These are phyloP conservation scores for Chloroceryle inda DNA, from an alignment of 2,797 vertebrate genomes.

Conservation along the genomic window DNA sequence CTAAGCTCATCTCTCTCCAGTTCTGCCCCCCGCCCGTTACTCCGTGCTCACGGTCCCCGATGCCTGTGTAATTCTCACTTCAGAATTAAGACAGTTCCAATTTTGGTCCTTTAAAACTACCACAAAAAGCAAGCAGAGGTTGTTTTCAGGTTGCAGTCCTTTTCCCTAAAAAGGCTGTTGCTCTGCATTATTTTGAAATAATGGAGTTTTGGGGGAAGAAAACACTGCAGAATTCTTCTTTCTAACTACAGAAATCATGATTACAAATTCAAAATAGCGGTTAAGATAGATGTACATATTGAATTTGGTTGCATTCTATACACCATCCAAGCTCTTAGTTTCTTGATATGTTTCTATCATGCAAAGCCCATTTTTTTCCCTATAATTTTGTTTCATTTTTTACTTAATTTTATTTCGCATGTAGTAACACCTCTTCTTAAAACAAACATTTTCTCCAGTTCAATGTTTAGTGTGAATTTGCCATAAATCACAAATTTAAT, in stretches of 20 bases:
- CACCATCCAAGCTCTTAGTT: background rate
- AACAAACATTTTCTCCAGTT: background rate
- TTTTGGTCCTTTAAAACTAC: background rate
- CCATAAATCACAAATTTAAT: background rate
- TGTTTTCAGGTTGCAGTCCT: background rate
- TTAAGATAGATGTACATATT: background rate
- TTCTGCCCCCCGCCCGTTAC: background rate
- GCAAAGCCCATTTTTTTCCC: background rate
- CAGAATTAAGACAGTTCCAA: background rate
- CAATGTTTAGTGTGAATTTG: background rate
- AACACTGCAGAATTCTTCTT: background rate
- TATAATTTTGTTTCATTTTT: background rate
- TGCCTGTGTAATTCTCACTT: rapidly evolving
- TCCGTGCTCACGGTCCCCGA: background rate
- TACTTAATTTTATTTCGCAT: background rate
- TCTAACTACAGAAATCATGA: background rate
- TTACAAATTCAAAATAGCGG: background rate
- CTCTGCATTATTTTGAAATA: background rate
- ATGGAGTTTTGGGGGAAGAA: background rate
- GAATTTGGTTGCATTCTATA: background rate
- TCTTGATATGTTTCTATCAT: background rate
- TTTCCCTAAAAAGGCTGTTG: background rate
- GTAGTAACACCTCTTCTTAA: background rate
- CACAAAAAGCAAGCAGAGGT: background rate
- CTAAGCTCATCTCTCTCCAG: slow-evolving; percentile 40